Conservation (phyloP, 1,140 invertebrate genomes). For the Zaprionus gabonicus region DNA sequence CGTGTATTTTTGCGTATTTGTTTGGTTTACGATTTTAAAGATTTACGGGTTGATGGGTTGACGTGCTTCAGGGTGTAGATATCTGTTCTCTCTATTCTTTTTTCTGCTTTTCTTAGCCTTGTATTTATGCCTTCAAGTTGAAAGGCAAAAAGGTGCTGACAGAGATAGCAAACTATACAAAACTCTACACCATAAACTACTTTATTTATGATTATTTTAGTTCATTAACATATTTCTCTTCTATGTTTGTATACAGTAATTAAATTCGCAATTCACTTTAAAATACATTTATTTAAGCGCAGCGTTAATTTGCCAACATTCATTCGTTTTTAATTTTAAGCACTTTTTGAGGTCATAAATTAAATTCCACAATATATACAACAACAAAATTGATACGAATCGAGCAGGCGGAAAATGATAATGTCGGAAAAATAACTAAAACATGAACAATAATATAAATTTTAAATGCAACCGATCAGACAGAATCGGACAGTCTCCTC, state of each 20-base stretch:
- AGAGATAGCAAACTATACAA: not conserved
- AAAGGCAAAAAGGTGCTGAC: slow-evolving; percentile 2
- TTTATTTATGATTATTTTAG: slow-evolving; percentile 24
- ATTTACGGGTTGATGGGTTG: slow-evolving; percentile 65
- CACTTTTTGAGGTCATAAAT: slow-evolving; percentile 31
- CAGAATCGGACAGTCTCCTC: slow-evolving; percentile 4
- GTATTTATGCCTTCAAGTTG: not conserved
- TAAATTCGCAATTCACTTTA: not conserved
- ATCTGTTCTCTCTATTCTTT: slow-evolving; percentile 27
- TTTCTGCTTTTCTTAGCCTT: slow-evolving; percentile 18
- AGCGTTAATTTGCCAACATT: slow-evolving; percentile 33
- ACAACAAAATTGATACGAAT: not conserved
- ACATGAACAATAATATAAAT: slow-evolving; percentile 15
- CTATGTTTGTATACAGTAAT: slow-evolving; percentile 7
- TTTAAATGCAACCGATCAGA: slow-evolving; percentile 25
- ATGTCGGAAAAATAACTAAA: slow-evolving; percentile 14
- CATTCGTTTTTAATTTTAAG: slow-evolving; percentile 36
- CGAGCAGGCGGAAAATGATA: slow-evolving; percentile 7
- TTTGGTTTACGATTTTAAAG: slow-evolving; percentile 77
- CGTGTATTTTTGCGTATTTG: slow-evolving; percentile 53
- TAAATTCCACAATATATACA: slow-evolving; percentile 7
- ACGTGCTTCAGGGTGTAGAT: slow-evolving; percentile 25
- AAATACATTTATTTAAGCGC: slow-evolving; percentile 31
- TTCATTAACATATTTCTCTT: slow-evolving; percentile 16
- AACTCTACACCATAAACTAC: not conserved